Conservation (phyloP, 53 echinoderm and acorn worm genomes). For the Mesocentrotus franciscanus region DNA sequence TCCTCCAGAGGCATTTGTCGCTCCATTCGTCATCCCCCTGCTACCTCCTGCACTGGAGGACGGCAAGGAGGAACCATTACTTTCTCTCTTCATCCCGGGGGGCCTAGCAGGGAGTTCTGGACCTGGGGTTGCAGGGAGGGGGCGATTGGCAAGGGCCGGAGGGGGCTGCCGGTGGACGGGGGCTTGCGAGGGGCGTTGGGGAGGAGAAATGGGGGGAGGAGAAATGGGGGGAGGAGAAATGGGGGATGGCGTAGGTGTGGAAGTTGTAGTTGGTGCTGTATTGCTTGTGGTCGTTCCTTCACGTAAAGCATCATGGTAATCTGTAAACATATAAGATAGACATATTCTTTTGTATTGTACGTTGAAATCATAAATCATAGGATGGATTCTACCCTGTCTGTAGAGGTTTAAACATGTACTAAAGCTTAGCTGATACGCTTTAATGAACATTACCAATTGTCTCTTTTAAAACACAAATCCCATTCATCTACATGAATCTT, state of each 20-base stretch:
- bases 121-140: conserved; percentile 58
- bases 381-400: too few species aligned
- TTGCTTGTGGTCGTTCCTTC: conserved; percentile 11
- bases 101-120: conserved; percentile 60
- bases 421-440: too few species aligned
- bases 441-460: too few species aligned
- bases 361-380: too few species aligned
- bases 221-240: neutral
- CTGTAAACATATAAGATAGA: neutral
- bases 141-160: conserved; percentile 37
- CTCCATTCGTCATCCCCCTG: neutral
- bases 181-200: neutral
- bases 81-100: conserved; percentile 19
- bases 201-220: neutral
- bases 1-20: conserved; percentile 59
- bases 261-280: neutral
- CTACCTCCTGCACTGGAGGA: neutral
- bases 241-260: neutral
- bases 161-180: neutral
- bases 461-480: too few species aligned
- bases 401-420: too few species aligned
- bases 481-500: too few species aligned
- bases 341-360: too few species aligned
- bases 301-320: conserved; percentile 28
- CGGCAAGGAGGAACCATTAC: neutral